Percentiles rank a stretch among this genome's conserved stretches.
phyloP scores from a whole-genome alignment of 2,797 vertebrate species.

The Onychomys arenicola region DNA sequence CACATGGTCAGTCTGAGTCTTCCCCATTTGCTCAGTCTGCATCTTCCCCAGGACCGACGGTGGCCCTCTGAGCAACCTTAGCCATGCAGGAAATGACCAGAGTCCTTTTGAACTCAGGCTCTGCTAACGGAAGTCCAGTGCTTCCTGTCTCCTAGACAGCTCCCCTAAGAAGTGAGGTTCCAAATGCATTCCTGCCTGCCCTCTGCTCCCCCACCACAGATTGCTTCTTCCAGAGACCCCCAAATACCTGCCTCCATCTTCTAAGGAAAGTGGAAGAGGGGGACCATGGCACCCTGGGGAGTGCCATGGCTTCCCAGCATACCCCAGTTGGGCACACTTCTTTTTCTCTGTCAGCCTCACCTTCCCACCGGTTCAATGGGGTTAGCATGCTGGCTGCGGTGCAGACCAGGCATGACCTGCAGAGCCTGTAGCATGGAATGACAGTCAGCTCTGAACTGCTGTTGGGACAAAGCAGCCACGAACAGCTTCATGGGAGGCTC shows the following conservation, averaged over 20 bases:
- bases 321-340: neutral
- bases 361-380: constrained; percentile 18
- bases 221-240: neutral
- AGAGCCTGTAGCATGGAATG: neutral
- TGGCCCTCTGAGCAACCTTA: neutral
- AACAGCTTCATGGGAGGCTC: neutral
- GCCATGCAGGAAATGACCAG: neutral
- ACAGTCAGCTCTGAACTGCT: neutral
- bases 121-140: neutral
- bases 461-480: neutral
- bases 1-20: too few species aligned
- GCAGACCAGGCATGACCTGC: neutral
- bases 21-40: neutral
- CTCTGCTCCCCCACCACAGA: neutral
- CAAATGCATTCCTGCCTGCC: neutral
- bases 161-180: neutral
- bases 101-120: neutral
- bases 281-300: neutral
- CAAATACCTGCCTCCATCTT: neutral
- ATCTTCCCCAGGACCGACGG: neutral
- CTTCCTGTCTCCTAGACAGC: neutral
- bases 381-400: fast-evolving
- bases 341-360: neutral
- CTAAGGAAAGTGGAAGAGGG: neutral
- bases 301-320: neutral